Evolutionary conservation across 2,888 invertebrate genomes (phyloP).

Genomic region (Amblyjoppa fuscipennis): DNA sequence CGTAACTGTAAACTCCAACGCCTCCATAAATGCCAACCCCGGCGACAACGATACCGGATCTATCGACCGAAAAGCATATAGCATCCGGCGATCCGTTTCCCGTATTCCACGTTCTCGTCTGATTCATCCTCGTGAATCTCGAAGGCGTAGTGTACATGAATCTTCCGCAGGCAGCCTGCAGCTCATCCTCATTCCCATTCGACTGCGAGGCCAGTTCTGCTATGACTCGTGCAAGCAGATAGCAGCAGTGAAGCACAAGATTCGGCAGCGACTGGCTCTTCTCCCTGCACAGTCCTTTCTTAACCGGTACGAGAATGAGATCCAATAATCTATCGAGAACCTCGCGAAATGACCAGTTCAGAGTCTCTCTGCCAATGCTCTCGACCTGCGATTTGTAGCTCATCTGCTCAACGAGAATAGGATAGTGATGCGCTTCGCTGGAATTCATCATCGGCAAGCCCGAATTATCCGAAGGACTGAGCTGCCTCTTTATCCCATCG

Average conservation of each 20-base stretch:
- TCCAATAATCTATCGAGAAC: conserved; percentile 93
- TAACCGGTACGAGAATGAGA: conserved; percentile 93
- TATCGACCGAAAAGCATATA: conserved; percentile 97
- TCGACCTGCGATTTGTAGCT: conserved; percentile 88
- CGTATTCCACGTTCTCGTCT: conserved; percentile 97
- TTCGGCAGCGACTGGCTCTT: conserved; percentile 87
- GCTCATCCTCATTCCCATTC: conserved; percentile 91
- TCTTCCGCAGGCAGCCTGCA: conserved; percentile 91
- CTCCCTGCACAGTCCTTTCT: conserved; percentile 86
- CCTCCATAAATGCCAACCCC: conserved; percentile 97
- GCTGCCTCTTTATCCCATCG: conserved; percentile 86
- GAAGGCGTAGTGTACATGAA: conserved; percentile 94
- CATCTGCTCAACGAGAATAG: conserved; percentile 92
- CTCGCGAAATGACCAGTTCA: conserved; percentile 91
- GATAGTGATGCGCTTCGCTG: conserved; percentile 90
- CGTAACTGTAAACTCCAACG: conserved; percentile 95
- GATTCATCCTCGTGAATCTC: conserved; percentile 95
- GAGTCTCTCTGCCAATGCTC: conserved; percentile 79
- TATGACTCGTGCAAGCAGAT: conserved; percentile 92
- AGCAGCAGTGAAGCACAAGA: conserved; percentile 90
- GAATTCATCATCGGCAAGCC: conserved; percentile 89
- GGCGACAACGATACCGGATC: conserved; percentile 94
- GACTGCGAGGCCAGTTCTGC: conserved; percentile 95
- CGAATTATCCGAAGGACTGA: conserved; percentile 90
- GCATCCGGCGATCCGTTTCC: conserved; percentile 99